Evolutionary conservation across 2,113 vertebrate species (phyloP).

Genomic region (Hippocampus barbouri): DNA sequence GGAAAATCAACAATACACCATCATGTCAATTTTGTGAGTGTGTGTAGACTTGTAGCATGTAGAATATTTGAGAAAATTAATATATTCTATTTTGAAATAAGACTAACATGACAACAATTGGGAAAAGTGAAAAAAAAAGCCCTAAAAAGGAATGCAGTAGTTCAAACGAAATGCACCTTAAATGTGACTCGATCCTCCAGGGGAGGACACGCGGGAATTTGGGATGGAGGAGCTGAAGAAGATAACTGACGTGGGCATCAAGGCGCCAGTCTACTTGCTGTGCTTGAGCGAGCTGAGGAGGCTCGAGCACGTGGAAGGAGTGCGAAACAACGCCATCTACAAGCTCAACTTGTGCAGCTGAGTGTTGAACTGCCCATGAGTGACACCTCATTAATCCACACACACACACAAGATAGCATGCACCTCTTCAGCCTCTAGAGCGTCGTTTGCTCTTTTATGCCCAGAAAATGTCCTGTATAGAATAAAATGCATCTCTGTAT

Average conservation of each 20-base stretch:
- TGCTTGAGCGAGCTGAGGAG: slow-evolving; percentile 68
- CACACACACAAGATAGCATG: too few species aligned
- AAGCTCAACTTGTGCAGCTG: slow-evolving; percentile 42
- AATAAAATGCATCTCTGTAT: not conserved
- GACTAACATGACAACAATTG: too few species aligned
- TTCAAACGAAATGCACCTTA: not conserved
- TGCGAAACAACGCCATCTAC: slow-evolving; percentile 44
- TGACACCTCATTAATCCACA: not conserved
- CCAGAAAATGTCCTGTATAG: too few species aligned
- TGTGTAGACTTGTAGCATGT: too few species aligned
- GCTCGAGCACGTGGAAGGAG: slow-evolving; percentile 50
- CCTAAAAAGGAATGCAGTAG: too few species aligned
- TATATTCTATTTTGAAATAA: too few species aligned
- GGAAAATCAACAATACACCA: too few species aligned
- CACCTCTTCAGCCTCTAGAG: too few species aligned
- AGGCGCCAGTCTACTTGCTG: slow-evolving; percentile 55
- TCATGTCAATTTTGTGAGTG: too few species aligned
- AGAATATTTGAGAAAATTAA: too few species aligned
- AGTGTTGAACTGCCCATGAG: not conserved
- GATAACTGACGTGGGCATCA: slow-evolving; percentile 49
- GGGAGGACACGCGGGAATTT: slow-evolving; percentile 45
- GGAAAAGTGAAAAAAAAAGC: too few species aligned
- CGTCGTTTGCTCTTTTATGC: not conserved
- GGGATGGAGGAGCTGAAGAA: slow-evolving; percentile 56
- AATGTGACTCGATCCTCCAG: slow-evolving; percentile 31